These are phyloP conservation scores for Epizoanthus scotinus DNA, from an alignment of 92 coral and sea anemone species.

Conservation along the genomic window DNA sequence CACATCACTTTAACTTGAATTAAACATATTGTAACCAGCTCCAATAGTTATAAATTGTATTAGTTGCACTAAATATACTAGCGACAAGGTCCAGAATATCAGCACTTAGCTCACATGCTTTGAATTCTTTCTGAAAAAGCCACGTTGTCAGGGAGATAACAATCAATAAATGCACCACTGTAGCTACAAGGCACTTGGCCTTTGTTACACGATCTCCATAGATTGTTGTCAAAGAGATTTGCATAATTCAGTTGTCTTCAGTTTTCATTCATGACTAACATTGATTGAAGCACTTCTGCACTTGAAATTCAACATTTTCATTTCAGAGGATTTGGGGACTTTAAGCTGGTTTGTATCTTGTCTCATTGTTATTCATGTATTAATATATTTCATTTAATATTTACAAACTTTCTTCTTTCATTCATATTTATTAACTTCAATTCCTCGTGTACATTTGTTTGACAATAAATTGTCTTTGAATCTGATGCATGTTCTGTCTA, in stretches of 20 bases:
- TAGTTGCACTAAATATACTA: background rate
- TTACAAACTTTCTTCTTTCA: background rate
- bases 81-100: background rate
- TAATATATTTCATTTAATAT: background rate
- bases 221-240: background rate
- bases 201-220: background rate
- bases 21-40: background rate
- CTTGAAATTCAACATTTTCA: background rate
- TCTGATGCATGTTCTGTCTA: background rate
- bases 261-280: background rate
- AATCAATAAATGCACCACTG: constrained; percentile 22
- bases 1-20: too few relatives aligned
- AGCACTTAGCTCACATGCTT: background rate
- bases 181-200: constrained; percentile 1
- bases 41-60: too few relatives aligned
- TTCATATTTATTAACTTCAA: background rate
- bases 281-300: background rate
- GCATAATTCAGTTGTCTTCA: background rate
- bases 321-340: background rate
- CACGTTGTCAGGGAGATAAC: constrained; percentile 24
- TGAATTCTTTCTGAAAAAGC: constrained; percentile 16
- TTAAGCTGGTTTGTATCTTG: background rate
- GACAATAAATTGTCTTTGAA: too few relatives aligned
- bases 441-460: background rate
- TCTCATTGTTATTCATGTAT: too few relatives aligned